Evolutionary conservation across 1,140 invertebrate species (phyloP).

Genomic region (Bombus fervidus): DNA sequence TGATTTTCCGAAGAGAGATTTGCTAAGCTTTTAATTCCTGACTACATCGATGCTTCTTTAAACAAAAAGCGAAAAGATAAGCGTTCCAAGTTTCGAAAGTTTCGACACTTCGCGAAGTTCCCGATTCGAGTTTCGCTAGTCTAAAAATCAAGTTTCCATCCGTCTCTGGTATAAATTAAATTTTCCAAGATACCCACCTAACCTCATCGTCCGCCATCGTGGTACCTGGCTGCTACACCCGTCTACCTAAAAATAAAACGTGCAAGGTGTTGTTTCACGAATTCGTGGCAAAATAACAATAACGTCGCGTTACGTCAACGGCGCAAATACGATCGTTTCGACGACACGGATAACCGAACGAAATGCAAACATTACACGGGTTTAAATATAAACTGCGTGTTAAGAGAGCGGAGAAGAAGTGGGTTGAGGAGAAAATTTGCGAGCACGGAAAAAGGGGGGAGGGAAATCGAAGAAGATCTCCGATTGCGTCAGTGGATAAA

Average conservation of each 20-base stretch:
- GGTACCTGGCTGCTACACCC: constrained; percentile 81
- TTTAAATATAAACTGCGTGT: constrained; percentile 31
- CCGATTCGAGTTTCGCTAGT: neutral
- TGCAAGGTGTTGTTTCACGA: constrained; percentile 9
- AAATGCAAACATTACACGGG: constrained; percentile 16
- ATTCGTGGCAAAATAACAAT: constrained; percentile 25
- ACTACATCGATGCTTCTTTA: neutral
- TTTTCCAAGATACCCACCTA: constrained; percentile 86
- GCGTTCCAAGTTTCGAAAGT: neutral
- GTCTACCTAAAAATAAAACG: constrained; percentile 76
- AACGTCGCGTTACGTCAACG: neutral
- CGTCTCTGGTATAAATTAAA: neutral
- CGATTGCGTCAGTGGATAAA: constrained; percentile 22
- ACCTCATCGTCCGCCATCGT: constrained; percentile 95
- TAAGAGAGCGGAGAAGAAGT: neutral
- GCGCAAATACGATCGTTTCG: neutral
- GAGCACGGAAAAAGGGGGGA: no score
- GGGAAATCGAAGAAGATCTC: neutral
- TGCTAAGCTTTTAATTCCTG: neutral
- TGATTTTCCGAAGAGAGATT: no score
- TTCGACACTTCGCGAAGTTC: neutral
- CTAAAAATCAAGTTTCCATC: no score
- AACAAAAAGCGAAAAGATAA: neutral
- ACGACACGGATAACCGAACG: constrained; percentile 16
- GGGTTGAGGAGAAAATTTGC: no score